phyloP scores from a whole-genome alignment of 2,113 vertebrate genomes.

The Sylvietta virens region DNA sequence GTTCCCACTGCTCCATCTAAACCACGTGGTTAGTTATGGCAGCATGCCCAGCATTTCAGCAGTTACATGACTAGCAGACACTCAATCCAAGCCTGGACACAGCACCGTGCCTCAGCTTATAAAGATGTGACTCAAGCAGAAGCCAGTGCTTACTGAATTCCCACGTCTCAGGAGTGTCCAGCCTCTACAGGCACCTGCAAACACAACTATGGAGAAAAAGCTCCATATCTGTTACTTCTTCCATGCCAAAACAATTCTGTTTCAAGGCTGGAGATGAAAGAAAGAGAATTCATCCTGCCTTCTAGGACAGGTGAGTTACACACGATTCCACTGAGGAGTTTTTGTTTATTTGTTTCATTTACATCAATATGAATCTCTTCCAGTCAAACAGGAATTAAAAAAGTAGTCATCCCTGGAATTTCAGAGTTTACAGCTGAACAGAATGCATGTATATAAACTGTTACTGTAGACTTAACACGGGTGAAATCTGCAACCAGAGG shows the following conservation, averaged over 20 bases:
- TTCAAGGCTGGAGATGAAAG: not conserved
- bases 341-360: not conserved
- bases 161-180: not conserved
- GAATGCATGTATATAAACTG: not conserved
- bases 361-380: not conserved
- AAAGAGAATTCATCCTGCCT: not conserved
- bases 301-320: not conserved
- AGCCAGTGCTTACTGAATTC: not conserved
- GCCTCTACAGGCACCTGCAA: not conserved
- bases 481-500: not conserved
- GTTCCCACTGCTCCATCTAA: not conserved
- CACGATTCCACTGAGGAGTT: not conserved
- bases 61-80: not conserved
- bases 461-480: not conserved
- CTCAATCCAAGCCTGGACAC: not conserved
- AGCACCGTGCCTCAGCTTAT: not conserved
- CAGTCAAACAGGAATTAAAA: not conserved
- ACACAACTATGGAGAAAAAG: rapidly evolving
- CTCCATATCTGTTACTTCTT: not conserved
- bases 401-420: not conserved
- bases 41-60: not conserved
- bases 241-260: not conserved
- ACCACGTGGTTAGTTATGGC: not conserved
- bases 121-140: not conserved
- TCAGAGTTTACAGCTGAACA: not conserved